Evolutionary conservation across 2,113 vertebrate genomes (phyloP).

Genomic region (Chionis minor): DNA sequence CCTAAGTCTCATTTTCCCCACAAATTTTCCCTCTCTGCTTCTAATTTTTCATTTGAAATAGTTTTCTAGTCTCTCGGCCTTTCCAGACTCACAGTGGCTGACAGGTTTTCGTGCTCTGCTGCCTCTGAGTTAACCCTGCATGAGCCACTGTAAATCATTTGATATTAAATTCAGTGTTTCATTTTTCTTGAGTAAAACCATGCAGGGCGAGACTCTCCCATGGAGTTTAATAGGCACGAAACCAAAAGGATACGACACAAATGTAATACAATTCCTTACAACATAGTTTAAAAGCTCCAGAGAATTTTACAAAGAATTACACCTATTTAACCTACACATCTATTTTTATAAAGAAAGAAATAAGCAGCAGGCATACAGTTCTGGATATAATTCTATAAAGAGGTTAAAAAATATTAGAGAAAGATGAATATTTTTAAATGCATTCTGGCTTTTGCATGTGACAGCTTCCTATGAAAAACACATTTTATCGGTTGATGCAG

Average conservation of each 20-base stretch:
- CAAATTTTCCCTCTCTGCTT: neutral
- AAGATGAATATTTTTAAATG: neutral
- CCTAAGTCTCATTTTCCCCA: neutral
- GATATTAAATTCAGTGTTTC: conserved; percentile 33
- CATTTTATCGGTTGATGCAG: neutral
- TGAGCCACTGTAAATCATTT: conserved; percentile 40
- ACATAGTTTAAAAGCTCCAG: neutral
- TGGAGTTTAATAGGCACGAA: conserved; percentile 1
- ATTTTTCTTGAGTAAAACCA: conserved; percentile 22
- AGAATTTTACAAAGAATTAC: conserved; percentile 32
- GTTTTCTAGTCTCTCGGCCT: neutral
- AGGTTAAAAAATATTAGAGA: neutral
- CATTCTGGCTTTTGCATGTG: neutral
- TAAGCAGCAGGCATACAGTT: neutral
- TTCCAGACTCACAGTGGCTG: neutral
- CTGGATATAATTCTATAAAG: neutral
- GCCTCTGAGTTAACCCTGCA: conserved; percentile 52
- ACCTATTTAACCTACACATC: neutral
- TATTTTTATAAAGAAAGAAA: conserved; percentile 22
- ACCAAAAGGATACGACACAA: neutral
- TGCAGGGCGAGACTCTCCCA: neutral
- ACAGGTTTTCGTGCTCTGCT: conserved; percentile 52
- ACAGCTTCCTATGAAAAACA: neutral
- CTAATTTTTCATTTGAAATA: conserved; percentile 32
- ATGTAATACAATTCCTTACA: conserved; percentile 7